phyloP scores from a whole-genome alignment of 30 jellyfish, hydroid and myxozoan genomes.

The Sanderia malayensis region DNA sequence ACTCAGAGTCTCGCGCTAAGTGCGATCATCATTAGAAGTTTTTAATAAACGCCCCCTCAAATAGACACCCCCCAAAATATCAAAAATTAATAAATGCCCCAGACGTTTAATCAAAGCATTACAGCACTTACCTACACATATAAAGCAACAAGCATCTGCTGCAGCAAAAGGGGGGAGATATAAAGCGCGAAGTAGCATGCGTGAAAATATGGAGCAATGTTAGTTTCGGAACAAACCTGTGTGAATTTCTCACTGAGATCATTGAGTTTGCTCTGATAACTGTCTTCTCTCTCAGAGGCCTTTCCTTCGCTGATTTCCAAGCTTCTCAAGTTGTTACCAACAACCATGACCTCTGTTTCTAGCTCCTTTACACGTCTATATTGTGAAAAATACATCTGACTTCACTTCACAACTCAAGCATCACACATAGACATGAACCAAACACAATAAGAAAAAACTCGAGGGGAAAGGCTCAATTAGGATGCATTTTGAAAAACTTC shows the following conservation, averaged over 20 bases:
- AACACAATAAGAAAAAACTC: too few relatives aligned
- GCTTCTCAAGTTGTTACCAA: constrained; percentile 85
- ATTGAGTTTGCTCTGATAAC: constrained; percentile 62
- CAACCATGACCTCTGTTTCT: constrained; percentile 76
- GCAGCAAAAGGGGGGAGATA: background rate
- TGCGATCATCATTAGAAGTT: too few relatives aligned
- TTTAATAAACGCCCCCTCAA: too few relatives aligned
- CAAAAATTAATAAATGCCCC: too few relatives aligned
- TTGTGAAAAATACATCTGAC: background rate
- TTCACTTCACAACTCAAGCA: too few relatives aligned
- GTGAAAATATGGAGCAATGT: background rate
- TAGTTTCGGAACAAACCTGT: constrained; percentile 38
- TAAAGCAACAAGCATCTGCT: background rate
- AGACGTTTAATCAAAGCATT: too few relatives aligned
- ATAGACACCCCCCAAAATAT: too few relatives aligned
- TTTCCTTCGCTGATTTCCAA: constrained; percentile 91
- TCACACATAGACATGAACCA: too few relatives aligned
- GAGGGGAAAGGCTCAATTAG: too few relatives aligned
- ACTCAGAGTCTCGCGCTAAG: too few relatives aligned
- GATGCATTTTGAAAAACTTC: too few relatives aligned
- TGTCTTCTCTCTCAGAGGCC: constrained; percentile 89
- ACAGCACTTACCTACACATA: background rate
- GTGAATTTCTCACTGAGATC: constrained; percentile 86
- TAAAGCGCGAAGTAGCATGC: too few relatives aligned
- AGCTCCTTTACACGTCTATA: constrained; percentile 77